Base-by-base conservation (phyloP, 1,140 invertebrate genomes). In the Lordiphosa stackelbergi region DNA sequence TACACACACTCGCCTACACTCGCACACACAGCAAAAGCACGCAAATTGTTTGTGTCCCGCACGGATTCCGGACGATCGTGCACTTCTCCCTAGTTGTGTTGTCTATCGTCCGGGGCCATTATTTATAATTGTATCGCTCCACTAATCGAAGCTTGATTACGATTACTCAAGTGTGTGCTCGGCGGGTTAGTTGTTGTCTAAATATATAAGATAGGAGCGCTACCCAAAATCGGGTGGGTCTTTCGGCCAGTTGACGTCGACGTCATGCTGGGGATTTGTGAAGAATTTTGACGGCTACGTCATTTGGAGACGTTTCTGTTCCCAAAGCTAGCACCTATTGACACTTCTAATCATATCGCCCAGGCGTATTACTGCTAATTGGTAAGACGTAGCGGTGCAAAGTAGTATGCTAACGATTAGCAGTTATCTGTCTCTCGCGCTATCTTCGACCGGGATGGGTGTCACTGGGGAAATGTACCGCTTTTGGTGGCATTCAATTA, bases 281-380 rank as follows among this genome's bases (percentile, higher is more conserved):
- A 2, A 7, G 22, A 28, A 51, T 43, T 34, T 43, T 45, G 28
- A 42, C 16, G 42, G 36, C 57, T 41, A 53, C 65, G 63, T 68
- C 65, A 64, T 48, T 36, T 49, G 34, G 34, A 31, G 28, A 31
- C 62, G 36, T 31, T 31, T 31, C 12, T 38, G 28, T 43, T 12
- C 53, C 38, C 47, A 31, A 48, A 60, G 35, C 49, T 73, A 46
- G 63, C 71, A 75, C 51, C 56, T 81, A 83, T 81, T 81, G 77
- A 75, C 71, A 83, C 51, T 71, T 75, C 66, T 81, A 79, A 79
- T 79, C 75, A 79, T 79, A 79, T 79, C 77, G 56, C 49, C 53
- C 49, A 52, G 46, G 38, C 46, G 66, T 69, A 69, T 69, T 70
- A 47, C 58, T 54, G 66, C 66, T 70, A 70, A 70, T 70, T 70